Percentiles rank a stretch among this genome's conserved stretches.
phyloP scores from a whole-genome alignment of 2,888 invertebrate genomes.

The Caenorhabditis angaria region DNA sequence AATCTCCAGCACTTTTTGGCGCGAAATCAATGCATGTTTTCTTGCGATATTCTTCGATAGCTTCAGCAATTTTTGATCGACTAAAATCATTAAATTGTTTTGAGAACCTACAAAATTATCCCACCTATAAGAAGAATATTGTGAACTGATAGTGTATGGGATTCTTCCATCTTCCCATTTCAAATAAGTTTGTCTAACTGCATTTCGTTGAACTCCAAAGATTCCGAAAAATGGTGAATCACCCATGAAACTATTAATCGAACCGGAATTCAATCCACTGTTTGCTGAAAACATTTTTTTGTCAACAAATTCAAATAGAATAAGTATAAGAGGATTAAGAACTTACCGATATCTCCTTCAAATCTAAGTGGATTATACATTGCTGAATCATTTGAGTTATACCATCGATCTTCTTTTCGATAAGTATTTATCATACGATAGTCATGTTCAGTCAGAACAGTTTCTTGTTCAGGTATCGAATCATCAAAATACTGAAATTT shows the following conservation, averaged over 20 bases:
- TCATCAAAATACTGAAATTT: conserved; percentile 67
- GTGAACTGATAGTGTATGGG: conserved; percentile 69
- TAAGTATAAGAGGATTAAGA: background rate
- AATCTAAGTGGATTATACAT: conserved; percentile 69
- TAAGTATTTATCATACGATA: conserved; percentile 48
- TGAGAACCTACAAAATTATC: background rate
- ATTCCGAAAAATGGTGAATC: conserved; percentile 56
- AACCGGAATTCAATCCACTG: conserved; percentile 56
- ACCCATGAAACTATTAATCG: conserved; percentile 56
- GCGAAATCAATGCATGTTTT: conserved; percentile 68
- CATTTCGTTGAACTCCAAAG: conserved; percentile 63
- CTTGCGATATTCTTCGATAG: conserved; percentile 66
- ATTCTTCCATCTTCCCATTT: conserved; percentile 70
- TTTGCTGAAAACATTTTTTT: conserved; percentile 54
- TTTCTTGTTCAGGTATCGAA: conserved; percentile 63
- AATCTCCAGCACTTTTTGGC: conserved; percentile 66
- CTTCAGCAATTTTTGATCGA: conserved; percentile 68
- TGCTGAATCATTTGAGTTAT: conserved; percentile 61
- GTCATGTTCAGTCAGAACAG: conserved; percentile 61
- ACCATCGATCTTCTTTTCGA: conserved; percentile 37
- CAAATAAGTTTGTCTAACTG: conserved; percentile 68
- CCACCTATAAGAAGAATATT: conserved; percentile 64
- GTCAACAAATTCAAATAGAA: too few species aligned
- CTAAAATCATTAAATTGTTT: conserved; percentile 25
- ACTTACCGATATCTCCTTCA: conserved; percentile 69